Conservation (phyloP, 2,797 vertebrate genomes). For the Forpus xanthops region DNA sequence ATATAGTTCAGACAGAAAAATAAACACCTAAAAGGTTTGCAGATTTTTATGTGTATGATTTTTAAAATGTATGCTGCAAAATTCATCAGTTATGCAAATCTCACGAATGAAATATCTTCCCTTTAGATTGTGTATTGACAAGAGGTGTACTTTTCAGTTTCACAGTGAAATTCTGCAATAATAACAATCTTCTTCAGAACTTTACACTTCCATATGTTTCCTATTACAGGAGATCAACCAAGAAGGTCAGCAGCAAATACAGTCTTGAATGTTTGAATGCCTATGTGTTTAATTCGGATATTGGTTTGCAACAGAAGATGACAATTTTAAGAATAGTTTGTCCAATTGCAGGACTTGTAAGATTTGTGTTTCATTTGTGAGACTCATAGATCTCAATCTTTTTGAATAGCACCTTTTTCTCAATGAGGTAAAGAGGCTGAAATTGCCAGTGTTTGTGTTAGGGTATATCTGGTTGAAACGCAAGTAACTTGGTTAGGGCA, state of each 20-base stretch:
- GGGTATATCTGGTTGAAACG: background rate
- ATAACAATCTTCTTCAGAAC: background rate
- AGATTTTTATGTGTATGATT: background rate
- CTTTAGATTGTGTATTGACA: background rate
- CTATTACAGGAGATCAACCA: background rate
- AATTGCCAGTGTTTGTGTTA: background rate
- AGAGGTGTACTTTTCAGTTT: background rate
- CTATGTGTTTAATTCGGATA: background rate
- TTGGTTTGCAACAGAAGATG: rapidly evolving
- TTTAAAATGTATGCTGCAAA: background rate
- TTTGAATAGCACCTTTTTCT: background rate
- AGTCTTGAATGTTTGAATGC: background rate
- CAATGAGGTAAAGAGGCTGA: background rate
- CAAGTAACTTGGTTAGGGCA: background rate
- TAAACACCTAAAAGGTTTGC: background rate
- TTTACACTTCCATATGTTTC: background rate
- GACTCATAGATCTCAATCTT: background rate
- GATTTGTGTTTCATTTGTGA: background rate
- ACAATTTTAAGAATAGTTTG: background rate
- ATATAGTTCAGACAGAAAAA: background rate
- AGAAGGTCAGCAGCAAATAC: background rate
- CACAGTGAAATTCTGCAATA: background rate
- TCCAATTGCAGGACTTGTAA: background rate
- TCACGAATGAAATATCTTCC: background rate
- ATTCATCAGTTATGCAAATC: background rate